phyloP scores from a whole-genome alignment of 2,888 invertebrate species.

The Megastigmus dorsalis region DNA sequence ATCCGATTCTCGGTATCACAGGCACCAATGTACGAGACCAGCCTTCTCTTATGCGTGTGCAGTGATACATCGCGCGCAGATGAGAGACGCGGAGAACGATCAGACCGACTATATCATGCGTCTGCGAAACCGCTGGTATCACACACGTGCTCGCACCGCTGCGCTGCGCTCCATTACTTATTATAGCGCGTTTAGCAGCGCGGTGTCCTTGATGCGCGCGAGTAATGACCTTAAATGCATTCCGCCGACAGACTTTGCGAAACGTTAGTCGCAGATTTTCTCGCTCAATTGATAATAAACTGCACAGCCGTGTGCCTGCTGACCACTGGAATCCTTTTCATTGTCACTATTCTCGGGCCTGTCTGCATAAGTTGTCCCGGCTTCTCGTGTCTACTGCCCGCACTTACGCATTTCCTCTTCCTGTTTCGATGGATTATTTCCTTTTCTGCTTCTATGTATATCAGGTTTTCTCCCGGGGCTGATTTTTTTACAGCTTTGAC shows the following conservation, averaged over 20 bases:
- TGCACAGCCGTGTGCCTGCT: no score
- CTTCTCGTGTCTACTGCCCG: no score
- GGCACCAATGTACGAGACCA: no score
- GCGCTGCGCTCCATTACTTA: no score
- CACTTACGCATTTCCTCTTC: slow-evolving; percentile 39
- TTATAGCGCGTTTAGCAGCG: not conserved
- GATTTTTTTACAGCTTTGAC: no score
- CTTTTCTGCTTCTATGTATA: no score
- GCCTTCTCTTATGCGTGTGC: not conserved
- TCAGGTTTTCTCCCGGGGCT: no score
- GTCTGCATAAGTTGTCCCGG: no score
- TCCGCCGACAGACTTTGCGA: slow-evolving; percentile 20
- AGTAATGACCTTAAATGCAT: slow-evolving; percentile 48
- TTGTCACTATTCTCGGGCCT: no score
- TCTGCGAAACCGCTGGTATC: no score
- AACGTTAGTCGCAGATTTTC: slow-evolving; percentile 27
- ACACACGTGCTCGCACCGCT: not conserved
- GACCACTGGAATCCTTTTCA: no score
- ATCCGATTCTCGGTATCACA: slow-evolving; percentile 33
- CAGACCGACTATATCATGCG: not conserved
- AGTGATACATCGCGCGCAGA: not conserved
- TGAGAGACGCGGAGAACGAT: not conserved
- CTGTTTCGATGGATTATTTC: no score
- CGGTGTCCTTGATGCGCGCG: slow-evolving; percentile 41
- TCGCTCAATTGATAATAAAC: slow-evolving; percentile 21